Evolutionary conservation across 2,113 vertebrate genomes (phyloP).

Genomic region (Neogale vison): DNA sequence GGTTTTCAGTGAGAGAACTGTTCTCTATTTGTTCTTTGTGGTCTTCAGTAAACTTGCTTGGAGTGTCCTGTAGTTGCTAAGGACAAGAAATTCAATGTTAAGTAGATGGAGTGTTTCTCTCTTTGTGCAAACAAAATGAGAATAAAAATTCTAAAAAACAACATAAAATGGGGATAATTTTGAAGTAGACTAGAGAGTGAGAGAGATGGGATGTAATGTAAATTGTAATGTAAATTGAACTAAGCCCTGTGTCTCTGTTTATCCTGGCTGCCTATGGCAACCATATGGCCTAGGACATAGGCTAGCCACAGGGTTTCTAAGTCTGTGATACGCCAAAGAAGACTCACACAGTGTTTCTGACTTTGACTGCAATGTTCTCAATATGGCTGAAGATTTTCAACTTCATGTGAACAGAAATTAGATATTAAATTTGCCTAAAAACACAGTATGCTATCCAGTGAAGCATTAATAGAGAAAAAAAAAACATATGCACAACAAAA

Average conservation of each 20-base stretch:
- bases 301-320: neutral
- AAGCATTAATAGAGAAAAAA: slow-evolving; percentile 5
- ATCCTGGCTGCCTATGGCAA: neutral
- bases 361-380: neutral
- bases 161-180: slow-evolving; percentile 10
- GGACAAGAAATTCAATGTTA: slow-evolving; percentile 56
- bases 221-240: neutral
- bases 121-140: slow-evolving; percentile 33
- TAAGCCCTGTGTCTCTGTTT: neutral
- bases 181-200: neutral
- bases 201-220: neutral
- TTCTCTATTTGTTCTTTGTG: slow-evolving; percentile 76
- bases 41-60: slow-evolving; percentile 82
- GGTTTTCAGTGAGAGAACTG: slow-evolving; percentile 74
- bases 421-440: slow-evolving; percentile 19
- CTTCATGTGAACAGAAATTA: slow-evolving; percentile 34
- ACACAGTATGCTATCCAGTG: neutral
- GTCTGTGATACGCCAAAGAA: neutral
- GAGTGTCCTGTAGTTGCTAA: slow-evolving; percentile 86
- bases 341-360: neutral
- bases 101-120: neutral
- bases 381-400: slow-evolving; percentile 7
- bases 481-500: neutral
- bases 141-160: slow-evolving; percentile 50
- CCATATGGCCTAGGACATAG: neutral